Evolutionary conservation across 2,888 invertebrate genomes (phyloP), one percentile per base, ranked within the genome.

Genomic region (Apodemia hepburni): DNA sequence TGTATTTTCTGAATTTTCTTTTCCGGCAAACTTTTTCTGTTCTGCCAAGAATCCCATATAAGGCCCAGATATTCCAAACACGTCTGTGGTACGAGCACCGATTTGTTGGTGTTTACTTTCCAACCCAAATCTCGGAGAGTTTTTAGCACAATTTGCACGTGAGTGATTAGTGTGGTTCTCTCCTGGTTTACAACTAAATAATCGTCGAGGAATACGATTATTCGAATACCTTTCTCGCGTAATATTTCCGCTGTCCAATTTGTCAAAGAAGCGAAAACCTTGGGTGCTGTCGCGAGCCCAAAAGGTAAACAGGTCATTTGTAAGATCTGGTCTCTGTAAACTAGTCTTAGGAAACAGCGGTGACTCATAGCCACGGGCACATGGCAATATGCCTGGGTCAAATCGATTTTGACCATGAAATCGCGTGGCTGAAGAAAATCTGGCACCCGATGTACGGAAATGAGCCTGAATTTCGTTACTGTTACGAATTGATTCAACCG

Each of bases 41-140:
- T 61, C 22, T 54, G 17, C 54, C 15, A 42, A 4, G 71, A 59
- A 38, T 68, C 62, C 71, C 72, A 70, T 0, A 58, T 9, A 12
- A 72, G 59, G 1, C 71, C 69, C 15, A 69, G 61, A 61, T 64
- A 71, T 18, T 49, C 58, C n/a, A 69, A 45, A 17, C 12, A 60
- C 27, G 61, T 66, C 57, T 65, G 62, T 9, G 70, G 67, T 12
- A 11, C 27, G 1, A 63, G 47, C 0, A 69, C 18, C 0, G 68
- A 70, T 49, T 70, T 69, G 18, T 64, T 45, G 33, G 9, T 61
- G 60, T 70, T 70, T 42, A 68, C 59, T 2, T 47, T 38, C 65
- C 68, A 69, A 1, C 17, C 59, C 12, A 45, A 22, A 22, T 58
- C 17, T 9, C 17, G 17, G 8, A 49, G 47, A 49, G 17, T 49